These are phyloP conservation scores for Oreocharis arfaki DNA, from an alignment of 2,113 vertebrate genomes.

Conservation along the genomic window DNA sequence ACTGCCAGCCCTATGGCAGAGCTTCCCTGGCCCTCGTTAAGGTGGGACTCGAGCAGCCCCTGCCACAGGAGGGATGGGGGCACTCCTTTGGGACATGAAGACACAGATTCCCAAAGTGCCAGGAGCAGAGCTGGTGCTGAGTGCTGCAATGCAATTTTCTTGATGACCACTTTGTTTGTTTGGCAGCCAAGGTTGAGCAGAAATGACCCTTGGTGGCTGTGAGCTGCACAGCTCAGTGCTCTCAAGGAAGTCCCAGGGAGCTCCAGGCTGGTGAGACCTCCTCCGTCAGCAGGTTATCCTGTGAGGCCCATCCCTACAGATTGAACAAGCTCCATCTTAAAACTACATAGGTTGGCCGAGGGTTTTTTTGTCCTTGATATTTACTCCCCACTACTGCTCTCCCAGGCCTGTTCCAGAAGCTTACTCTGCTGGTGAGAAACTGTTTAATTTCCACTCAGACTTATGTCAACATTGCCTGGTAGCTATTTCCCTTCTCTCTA, in stretches of 20 bases:
- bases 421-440: conserved; percentile 23
- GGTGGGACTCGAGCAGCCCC: background rate
- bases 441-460: conserved; percentile 35
- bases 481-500: conserved; percentile 31
- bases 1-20: accelerated
- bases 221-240: background rate
- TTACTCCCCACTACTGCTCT: background rate
- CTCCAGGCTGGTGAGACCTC: background rate
- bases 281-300: background rate
- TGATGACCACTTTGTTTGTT: background rate
- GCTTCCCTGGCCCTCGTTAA: background rate
- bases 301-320: background rate
- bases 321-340: background rate
- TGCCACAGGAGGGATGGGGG: background rate
- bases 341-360: background rate
- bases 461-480: conserved; percentile 40
- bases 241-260: background rate
- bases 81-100: background rate
- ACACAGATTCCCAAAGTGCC: background rate
- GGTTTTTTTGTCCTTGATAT: background rate
- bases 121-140: background rate
- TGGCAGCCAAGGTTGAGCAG: background rate
- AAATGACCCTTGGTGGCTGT: background rate
- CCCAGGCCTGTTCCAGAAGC: background rate
- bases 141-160: background rate